Evolutionary conservation across 2,113 vertebrate genomes (phyloP).

Genomic region (Asarcornis scutulata): DNA sequence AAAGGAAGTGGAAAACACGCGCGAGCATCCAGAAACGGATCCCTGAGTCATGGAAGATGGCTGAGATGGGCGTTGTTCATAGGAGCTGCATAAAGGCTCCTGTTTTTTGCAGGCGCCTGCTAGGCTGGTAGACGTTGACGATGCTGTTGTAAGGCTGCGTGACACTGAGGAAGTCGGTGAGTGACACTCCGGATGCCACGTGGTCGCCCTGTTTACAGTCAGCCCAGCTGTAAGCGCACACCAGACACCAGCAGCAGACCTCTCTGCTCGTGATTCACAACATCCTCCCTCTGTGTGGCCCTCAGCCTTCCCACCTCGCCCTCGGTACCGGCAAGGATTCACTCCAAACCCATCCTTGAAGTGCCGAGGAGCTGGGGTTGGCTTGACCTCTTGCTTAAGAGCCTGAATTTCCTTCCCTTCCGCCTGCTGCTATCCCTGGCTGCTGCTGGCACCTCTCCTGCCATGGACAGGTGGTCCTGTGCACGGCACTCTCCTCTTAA

Average conservation of each 20-base stretch:
- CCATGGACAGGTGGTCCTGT: not conserved
- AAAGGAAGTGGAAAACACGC: not conserved
- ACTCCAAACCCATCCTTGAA: accelerated
- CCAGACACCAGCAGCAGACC: not conserved
- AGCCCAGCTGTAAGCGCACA: not conserved
- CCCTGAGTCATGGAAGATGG: conserved; percentile 32
- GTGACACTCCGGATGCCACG: not conserved
- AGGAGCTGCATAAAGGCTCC: not conserved
- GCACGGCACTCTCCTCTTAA: not conserved
- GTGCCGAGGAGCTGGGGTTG: not conserved
- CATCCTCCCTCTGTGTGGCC: accelerated
- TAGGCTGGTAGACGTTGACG: not conserved
- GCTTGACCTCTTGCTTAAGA: not conserved
- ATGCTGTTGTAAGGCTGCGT: not conserved
- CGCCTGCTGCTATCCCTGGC: not conserved
- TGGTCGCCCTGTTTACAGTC: conserved; percentile 17
- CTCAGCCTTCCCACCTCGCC: not conserved
- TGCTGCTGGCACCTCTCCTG: not conserved
- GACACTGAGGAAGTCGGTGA: not conserved
- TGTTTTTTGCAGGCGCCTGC: not conserved
- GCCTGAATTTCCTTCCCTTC: not conserved
- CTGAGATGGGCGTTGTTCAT: not conserved
- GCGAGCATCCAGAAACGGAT: not conserved
- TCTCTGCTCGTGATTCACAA: not conserved
- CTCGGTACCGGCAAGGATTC: accelerated